Evolutionary conservation across 2,797 vertebrate genomes (phyloP), one percentile per base, ranked within the genome.

Genomic region (Coendou prehensilis): DNA sequence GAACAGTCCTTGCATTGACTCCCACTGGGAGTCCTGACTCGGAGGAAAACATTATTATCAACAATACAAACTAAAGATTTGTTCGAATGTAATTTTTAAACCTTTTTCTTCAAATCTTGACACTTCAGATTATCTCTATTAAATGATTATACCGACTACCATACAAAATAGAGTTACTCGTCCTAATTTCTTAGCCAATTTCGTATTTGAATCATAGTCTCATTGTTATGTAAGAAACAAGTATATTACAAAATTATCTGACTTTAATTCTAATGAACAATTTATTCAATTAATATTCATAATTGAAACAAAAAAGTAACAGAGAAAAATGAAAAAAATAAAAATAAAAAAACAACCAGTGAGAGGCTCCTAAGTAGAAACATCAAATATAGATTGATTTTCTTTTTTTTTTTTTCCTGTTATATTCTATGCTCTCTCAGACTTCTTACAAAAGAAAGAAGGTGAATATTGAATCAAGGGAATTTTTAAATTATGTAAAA

Each of bases 401-500:
- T 71, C 52, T 47, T 23, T 37, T 2, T 84, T 20, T 28, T 57
- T 54, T 33, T 67, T 93, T 86, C 4, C 57, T 88, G 22, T 82
- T 93, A 87, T 85, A 93, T 95, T 87, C 84, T 82, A 76, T 96
- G 69, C 61, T 47, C 37, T 92, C 47, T 17, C 8, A 93, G 57
- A 73, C 52, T 78, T 94, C 47, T 56, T 17, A 81, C 54, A 87
- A 90, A 89, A 93, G 41, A 85, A 73, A 83, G 45, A 96, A 93
- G 96, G 52, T 95, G 94, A 97, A 93, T 97, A 92, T 93, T 94
- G 86, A 97, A 92, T 96, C 73, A 93, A 71, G 73, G 73, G 57
- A 97, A 92, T 92, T 97, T 95, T 97, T 69, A 92, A 97, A 95
- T 97, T 97, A 97, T 98, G 95, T 95, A 97, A 98, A 95, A 97